These are phyloP conservation scores for Caerostris extrusa DNA, from an alignment of 1,140 invertebrate species.

Conservation along the genomic window DNA sequence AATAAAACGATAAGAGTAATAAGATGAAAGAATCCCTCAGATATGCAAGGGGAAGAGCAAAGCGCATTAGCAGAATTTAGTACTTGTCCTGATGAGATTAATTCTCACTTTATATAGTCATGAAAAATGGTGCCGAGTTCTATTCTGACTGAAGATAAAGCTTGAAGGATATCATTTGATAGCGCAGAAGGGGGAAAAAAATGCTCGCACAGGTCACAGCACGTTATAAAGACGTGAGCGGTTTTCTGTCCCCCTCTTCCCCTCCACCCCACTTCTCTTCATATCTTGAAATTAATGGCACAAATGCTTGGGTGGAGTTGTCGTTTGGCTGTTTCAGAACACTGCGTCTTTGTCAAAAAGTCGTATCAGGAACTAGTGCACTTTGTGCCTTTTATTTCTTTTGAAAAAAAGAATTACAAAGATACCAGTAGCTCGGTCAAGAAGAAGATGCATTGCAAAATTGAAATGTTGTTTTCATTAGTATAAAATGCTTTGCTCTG, in stretches of 20 bases:
- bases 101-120: constrained; percentile 49
- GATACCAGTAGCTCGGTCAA: not conserved
- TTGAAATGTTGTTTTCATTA: not conserved
- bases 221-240: constrained; percentile 39
- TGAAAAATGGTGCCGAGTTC: constrained; percentile 58
- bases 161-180: constrained; percentile 73
- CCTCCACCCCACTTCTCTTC: no score
- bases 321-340: constrained; percentile 58
- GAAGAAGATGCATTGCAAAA: constrained; percentile 5
- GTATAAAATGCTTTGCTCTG: not conserved
- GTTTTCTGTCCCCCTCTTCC: not conserved
- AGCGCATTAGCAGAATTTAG: constrained; percentile 79
- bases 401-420: no score
- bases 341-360: constrained; percentile 52
- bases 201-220: not conserved
- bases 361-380: constrained; percentile 1
- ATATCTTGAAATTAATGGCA: constrained; percentile 49
- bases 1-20: not conserved
- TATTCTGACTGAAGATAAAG: constrained; percentile 57
- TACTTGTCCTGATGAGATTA: constrained; percentile 67
- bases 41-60: not conserved
- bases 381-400: not conserved
- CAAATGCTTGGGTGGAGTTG: constrained; percentile 39
- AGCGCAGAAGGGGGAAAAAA: constrained; percentile 37
- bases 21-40: not conserved